Evolutionary conservation across 1,140 invertebrate species (phyloP).

Genomic region (Thaumetopoea pityocampa): DNA sequence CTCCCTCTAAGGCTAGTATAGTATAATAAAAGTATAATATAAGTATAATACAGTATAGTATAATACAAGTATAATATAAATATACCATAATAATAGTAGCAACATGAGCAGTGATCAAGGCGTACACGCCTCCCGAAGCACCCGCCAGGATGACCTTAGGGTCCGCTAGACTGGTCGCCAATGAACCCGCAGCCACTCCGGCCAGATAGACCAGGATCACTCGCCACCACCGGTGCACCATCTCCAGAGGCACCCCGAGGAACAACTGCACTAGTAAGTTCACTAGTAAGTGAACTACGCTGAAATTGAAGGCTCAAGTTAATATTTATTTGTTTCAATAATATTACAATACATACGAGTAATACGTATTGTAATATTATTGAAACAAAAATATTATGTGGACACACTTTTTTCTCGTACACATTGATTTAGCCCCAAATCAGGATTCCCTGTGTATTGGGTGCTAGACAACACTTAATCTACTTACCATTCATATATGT

Average conservation of each 20-base stretch:
- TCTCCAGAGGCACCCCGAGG: conserved; percentile 94
- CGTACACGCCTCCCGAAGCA: conserved; percentile 97
- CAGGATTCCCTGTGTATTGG: no score
- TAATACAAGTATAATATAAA: conserved; percentile 6
- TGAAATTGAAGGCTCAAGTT: conserved; percentile 61
- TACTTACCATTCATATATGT: no score
- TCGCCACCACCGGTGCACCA: conserved; percentile 97
- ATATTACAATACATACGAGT: no score
- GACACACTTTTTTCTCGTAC: no score
- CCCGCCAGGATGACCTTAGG: conserved; percentile 92
- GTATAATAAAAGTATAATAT: no score
- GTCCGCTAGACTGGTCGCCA: conserved; percentile 93
- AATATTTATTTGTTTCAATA: no score
- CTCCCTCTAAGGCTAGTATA: no score
- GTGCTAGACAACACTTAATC: no score
- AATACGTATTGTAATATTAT: no score
- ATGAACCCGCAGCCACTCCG: conserved; percentile 90
- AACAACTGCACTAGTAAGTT: conserved; percentile 95
- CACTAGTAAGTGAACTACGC: conserved; percentile 90
- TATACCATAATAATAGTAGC: conserved; percentile 94
- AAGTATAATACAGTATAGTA: no score
- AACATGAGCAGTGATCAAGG: conserved; percentile 95
- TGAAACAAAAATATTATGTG: no score
- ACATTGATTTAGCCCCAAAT: no score
- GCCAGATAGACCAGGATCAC: conserved; percentile 88